Base-by-base conservation (phyloP, 2,797 vertebrate genomes). In the Limnodromus scolopaceus region DNA sequence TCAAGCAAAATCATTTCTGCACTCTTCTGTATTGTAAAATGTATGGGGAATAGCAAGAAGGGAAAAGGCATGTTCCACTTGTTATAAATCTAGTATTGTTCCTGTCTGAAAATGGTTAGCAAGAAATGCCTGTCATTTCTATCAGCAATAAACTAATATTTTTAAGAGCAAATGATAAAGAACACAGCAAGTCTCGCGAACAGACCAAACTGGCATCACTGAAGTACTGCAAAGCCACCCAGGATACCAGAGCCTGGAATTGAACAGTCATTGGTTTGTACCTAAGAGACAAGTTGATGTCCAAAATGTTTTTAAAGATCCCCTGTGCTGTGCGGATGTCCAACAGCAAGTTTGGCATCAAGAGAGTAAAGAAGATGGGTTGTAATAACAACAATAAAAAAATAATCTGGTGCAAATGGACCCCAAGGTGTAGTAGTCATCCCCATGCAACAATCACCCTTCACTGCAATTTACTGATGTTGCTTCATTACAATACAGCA, bases 321-420 rank as follows among this genome's bases (percentile, higher is more conserved):
- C 94, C 95, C 85, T 64, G 84, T 34, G 95, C 92, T 86, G 76
- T 46, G 57, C 13, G 39, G 78, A 97, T 97, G 97, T 97, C 97
- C 98, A 97, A 97, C 87, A 95, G 92, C 97, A 98, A 97, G 97
- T 97, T 94, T 70, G 76, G 97, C 88, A 89, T 91, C 97, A 88
- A 94, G 97, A 97, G 97, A 98, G 82, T 94, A 95, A 97, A 97
- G 97, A 96, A 97, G 97, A 98, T 96, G 97, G 97, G 97, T 98
- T 98, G 97, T 97, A 98, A 98, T 98, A 98, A 98, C 94, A 97
- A 97, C 98, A 98, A 98, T 98, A 98, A 98, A 98, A 98, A 97
- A 98, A 98, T 98, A 98, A 98, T 98, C 95, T 98, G 98, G 97
- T 97, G 96, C 97, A 97, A 98, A 98, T 96, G 96, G 97, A 98